These are phyloP conservation scores for Rhizomys pruinosus DNA, from an alignment of 2,113 vertebrate genomes.

Conservation along the genomic window DNA sequence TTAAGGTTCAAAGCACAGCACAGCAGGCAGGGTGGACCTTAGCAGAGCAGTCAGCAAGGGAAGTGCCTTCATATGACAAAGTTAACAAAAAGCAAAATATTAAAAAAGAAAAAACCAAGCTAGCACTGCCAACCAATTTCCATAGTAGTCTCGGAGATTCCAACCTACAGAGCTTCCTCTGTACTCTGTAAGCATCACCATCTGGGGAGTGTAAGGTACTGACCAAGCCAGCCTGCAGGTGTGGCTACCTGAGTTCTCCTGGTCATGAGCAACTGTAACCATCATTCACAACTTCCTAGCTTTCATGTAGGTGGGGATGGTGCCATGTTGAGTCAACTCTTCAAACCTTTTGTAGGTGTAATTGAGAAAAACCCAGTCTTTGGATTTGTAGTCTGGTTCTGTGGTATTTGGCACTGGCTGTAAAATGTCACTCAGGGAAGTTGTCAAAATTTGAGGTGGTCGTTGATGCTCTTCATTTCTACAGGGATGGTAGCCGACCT, in stretches of 20 bases:
- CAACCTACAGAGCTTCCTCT: constrained; percentile 86
- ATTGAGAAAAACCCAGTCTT: constrained; percentile 99
- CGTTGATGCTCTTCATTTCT: constrained; percentile 98
- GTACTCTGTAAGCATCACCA: constrained; percentile 79
- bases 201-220: constrained; percentile 66
- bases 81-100: constrained; percentile 87
- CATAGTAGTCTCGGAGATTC: constrained; percentile 85
- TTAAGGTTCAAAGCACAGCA: constrained; percentile 84
- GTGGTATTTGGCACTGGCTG: constrained; percentile 96
- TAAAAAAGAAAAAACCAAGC: constrained; percentile 81
- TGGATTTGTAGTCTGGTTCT: constrained; percentile 98
- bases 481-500: constrained; percentile 96
- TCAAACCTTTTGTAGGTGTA: constrained; percentile 99
- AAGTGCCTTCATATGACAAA: constrained; percentile 89
- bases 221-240: constrained; percentile 81
- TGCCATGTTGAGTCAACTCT: constrained; percentile 96
- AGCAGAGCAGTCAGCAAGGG: constrained; percentile 83
- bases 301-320: constrained; percentile 98
- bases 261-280: constrained; percentile 10
- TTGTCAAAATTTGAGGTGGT: constrained; percentile 98
- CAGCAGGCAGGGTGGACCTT: constrained; percentile 80
- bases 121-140: constrained; percentile 88
- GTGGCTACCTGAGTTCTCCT: constrained; percentile 85
- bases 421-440: constrained; percentile 98
- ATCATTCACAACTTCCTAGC: constrained; percentile 92